Evolutionary conservation across 2,113 vertebrate species (phyloP).

Genomic region (Mystacornis crossleyi): DNA sequence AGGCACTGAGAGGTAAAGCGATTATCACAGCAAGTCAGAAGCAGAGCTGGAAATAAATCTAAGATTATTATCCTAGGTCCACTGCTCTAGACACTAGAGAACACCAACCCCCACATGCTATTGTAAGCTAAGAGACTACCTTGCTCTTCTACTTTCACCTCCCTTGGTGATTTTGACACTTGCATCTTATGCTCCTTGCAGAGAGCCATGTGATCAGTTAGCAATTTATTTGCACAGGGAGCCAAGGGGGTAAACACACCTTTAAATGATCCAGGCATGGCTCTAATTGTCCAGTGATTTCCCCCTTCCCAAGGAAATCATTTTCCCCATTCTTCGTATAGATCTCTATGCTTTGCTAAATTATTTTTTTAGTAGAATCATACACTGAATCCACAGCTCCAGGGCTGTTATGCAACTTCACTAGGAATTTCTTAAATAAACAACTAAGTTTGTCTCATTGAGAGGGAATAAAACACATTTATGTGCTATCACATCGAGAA

Average conservation of each 20-base stretch:
- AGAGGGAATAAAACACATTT: conserved; percentile 5
- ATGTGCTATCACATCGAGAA: not conserved
- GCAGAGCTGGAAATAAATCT: conserved; percentile 56
- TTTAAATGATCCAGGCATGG: not conserved
- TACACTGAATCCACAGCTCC: not conserved
- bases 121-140: conserved; percentile 53
- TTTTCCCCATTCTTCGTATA: not conserved
- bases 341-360: not conserved
- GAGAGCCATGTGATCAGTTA: not conserved
- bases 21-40: conserved; percentile 58
- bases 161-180: conserved; percentile 24
- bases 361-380: not conserved
- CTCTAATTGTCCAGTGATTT: not conserved
- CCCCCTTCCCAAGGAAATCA: not conserved
- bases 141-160: conserved; percentile 46
- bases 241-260: not conserved
- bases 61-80: conserved; percentile 37
- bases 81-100: conserved; percentile 58
- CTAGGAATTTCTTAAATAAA: conserved; percentile 9
- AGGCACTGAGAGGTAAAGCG: conserved; percentile 52
- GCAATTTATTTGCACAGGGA: not conserved
- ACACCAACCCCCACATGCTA: conserved; percentile 58
- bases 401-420: conserved; percentile 5
- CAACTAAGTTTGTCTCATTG: not conserved
- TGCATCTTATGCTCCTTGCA: conserved; percentile 16